Evolutionary conservation across 2,888 invertebrate genomes (phyloP), one percentile per base, ranked within the genome.

Genomic region (Eueremaeus valkanovi): DNA sequence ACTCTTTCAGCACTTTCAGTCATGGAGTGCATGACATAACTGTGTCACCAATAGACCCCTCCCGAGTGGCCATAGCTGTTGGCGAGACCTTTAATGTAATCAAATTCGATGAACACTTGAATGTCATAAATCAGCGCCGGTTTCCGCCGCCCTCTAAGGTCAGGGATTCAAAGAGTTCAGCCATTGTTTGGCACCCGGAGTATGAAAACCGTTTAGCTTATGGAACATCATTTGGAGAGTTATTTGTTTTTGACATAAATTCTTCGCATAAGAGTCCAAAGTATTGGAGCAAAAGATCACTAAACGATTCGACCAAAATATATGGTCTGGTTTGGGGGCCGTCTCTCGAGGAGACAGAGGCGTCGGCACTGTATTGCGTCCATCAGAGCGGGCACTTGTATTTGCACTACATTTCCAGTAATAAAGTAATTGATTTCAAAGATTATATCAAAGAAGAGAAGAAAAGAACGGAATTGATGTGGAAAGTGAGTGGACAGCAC

Each of bases 1-100:
- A 78, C n/a, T 77, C 79, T 0, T 55, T 86, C 66, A 86, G 87
- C 2, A 89, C 89, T 0, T 75, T 75, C 31, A 42, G 72, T 40
- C 70, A 75, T 33, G 75, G 75, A 40, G 75, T 72, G 16, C 51
- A 72, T 13, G 51, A 70, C 36, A 75, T 75, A 8, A 51, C 70
- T 36, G 16, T n/a, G 21, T 75, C 68, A 40, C 45, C 72, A 18
- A 45, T 49, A 55, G 51, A 51, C 49, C 72, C 51, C 11, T 68
- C 21, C 27, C 49, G 70, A 21, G 40, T 72, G 33, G 75, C 75
- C 49, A 18, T 75, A 16, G 75, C 75, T 36, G 55, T 75, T 29
- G 75, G 75, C 16, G 72, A 58, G 27, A 18, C 31, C 8, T 6
- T 55, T 33, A 51, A 72, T 36, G 27, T 61, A 8, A 29, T 75